Evolutionary conservation across 2,888 invertebrate genomes (phyloP), one percentile per base, ranked within the genome.

Genomic region (Chrysomela aeneicollis): DNA sequence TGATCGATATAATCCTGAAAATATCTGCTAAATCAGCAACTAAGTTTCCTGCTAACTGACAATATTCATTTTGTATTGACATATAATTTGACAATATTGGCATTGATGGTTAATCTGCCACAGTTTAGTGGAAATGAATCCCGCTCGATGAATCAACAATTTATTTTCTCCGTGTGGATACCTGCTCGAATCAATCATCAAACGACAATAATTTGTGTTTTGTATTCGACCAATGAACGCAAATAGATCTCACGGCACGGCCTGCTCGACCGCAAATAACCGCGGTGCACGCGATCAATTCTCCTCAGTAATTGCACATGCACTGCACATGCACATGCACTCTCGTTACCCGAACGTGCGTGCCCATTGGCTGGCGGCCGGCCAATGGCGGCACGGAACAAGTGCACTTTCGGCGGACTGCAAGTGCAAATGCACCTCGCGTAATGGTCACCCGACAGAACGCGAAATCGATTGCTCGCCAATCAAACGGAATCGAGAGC

Each of bases 401-500:
- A 57, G 61, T 68, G 68, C 68, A 68, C 54, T 60, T 51, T 55
- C 42, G 42, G 58, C 53, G 64, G 63, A 68, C 52, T 64, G 65
- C 63, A 68, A 65, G 60, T 65, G 65, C 55, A 62, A 62, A 35
- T 62, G 59, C 66, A 66, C 47, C 54, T 32, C 12, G 50, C 42
- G 68, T 47, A 55, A 68, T 65, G 68, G 68, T 59, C 55, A 63
- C 68, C 68, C 68, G 68, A 68, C 68, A 21, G 10, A 9, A 6
- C 9, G n/a, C 15, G 8, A 12, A 10, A n/a, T 1, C 3, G 2
- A 42, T 42, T 15, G 42, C 26, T 5, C 26, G 26, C 26, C 26
- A 26, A 26, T 26, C 3, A 6, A 6, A 26, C 35, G 12, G 12
- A 35, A 8, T n/a, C n/a, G n/a, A n/a, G n/a, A n/a, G n/a, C n/a